These are phyloP conservation scores for Mormyrus lacerda DNA, from an alignment of 2,113 vertebrate genomes.

Conservation along the genomic window DNA sequence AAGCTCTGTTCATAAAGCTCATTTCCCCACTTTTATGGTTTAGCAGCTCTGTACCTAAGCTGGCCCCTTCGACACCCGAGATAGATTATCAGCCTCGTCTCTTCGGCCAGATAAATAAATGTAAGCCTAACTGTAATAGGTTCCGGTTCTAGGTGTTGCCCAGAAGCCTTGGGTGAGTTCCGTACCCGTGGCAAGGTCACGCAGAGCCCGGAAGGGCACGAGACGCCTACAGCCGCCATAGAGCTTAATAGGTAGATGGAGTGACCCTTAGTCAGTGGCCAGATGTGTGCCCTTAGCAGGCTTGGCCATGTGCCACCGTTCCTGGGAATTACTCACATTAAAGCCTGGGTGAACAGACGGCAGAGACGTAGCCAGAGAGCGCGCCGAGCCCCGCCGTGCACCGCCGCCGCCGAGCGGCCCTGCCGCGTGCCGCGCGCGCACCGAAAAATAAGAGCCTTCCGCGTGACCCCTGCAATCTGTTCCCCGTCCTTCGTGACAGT, in stretches of 20 bases:
- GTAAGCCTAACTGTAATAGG: background rate
- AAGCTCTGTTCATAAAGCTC: background rate
- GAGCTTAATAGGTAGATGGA: conserved; percentile 5
- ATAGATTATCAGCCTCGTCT: background rate
- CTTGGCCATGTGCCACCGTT: conserved; percentile 55
- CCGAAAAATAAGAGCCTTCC: background rate
- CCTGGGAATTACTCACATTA: conserved; percentile 20
- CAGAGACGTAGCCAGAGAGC: background rate
- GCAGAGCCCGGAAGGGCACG: conserved; percentile 35
- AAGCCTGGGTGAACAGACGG: conserved; percentile 1
- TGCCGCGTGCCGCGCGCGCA: background rate
- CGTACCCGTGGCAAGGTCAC: conserved; percentile 59
- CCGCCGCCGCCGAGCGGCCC: background rate
- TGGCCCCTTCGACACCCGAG: background rate
- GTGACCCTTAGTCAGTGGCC: conserved; percentile 52
- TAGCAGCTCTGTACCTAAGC: background rate
- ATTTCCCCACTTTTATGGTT: background rate
- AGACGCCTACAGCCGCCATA: background rate
- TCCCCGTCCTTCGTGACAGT: background rate
- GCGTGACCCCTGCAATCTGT: background rate
- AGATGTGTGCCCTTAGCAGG: conserved; percentile 56
- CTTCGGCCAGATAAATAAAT: background rate
- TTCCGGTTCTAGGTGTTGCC: background rate
- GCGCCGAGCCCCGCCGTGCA: background rate
- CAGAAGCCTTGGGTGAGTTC: background rate